Evolutionary conservation across 1,140 invertebrate species (phyloP).

Genomic region (Aethina tumida): DNA sequence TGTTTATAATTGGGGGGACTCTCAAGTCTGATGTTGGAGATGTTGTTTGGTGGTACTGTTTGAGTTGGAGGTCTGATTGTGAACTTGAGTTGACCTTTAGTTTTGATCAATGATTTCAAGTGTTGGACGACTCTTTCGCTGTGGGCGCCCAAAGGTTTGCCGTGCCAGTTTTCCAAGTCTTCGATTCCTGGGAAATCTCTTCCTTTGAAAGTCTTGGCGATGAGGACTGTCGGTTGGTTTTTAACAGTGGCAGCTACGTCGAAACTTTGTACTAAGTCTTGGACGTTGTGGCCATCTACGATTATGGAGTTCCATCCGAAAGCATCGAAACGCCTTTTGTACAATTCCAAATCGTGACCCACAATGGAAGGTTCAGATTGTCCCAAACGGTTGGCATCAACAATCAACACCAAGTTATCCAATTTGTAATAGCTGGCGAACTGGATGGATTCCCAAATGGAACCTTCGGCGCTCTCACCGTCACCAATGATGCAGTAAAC

Average conservation of each 20-base stretch:
- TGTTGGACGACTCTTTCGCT: constrained; percentile 64
- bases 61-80: constrained; percentile 45
- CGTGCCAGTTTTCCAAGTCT: constrained; percentile 93
- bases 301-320: constrained; percentile 91
- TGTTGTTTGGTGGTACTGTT: constrained; percentile 59
- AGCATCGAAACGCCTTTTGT: constrained; percentile 76
- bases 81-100: constrained; percentile 32
- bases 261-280: constrained; percentile 79
- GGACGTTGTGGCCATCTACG: constrained; percentile 94
- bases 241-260: constrained; percentile 66
- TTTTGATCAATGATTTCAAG: constrained; percentile 55
- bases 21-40: constrained; percentile 66
- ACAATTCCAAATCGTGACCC: constrained; percentile 85
- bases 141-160: constrained; percentile 84
- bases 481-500: constrained; percentile 95
- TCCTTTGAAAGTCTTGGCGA: constrained; percentile 90
- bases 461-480: constrained; percentile 96
- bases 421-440: constrained; percentile 93
- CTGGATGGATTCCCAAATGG: constrained; percentile 96
- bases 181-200: constrained; percentile 53
- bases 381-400: constrained; percentile 94
- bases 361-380: constrained; percentile 91
- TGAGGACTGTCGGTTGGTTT: constrained; percentile 82
- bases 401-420: constrained; percentile 93
- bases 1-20: constrained; percentile 76